These are phyloP conservation scores for Brachionus sp. DNA, from an alignment of 1,140 invertebrate species.

Conservation along the genomic window DNA sequence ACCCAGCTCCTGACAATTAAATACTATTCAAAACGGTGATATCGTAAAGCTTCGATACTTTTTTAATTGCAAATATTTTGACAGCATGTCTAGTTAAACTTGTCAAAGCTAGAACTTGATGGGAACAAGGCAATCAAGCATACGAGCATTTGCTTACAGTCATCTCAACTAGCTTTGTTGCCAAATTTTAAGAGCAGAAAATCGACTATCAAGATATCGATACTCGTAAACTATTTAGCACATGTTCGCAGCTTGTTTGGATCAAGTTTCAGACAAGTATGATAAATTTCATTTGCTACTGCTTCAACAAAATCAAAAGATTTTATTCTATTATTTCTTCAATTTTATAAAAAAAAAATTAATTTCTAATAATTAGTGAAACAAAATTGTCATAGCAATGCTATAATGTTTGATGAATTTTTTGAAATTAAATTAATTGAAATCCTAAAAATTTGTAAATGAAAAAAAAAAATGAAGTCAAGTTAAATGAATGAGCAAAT, in stretches of 20 bases:
- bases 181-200: neutral
- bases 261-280: neutral
- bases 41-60: neutral
- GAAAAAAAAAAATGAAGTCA: neutral
- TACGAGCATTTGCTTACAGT: neutral
- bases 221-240: neutral
- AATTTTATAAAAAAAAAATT: neutral
- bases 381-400: neutral
- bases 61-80: neutral
- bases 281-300: neutral
- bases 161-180: neutral
- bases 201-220: neutral
- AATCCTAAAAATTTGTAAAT: neutral
- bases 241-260: neutral
- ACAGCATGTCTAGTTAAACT: neutral
- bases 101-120: neutral
- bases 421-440: slow-evolving; percentile 14
- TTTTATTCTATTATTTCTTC: no score
- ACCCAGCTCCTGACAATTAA: neutral
- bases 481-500: neutral
- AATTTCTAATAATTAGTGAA: no score
- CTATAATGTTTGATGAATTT: neutral
- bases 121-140: neutral
- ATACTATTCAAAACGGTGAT: neutral
- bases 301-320: neutral